phyloP scores from a whole-genome alignment of 2,797 vertebrate species.

The Xerus rutilus region DNA sequence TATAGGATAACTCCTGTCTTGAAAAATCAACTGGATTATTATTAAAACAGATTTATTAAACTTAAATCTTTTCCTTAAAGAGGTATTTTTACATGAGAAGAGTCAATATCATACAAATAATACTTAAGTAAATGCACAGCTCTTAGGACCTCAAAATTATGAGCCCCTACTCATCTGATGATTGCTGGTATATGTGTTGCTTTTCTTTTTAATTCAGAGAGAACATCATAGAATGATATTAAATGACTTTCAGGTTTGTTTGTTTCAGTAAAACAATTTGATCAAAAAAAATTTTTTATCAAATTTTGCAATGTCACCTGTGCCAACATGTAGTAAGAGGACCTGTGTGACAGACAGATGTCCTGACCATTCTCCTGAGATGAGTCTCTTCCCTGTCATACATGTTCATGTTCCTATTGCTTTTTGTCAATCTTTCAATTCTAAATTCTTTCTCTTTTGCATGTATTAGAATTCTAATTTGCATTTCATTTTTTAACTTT shows the following conservation, averaged over 20 bases:
- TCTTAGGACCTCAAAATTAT: background rate
- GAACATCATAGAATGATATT: background rate
- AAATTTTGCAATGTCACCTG: background rate
- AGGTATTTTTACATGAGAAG: background rate
- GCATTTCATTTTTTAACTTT: background rate
- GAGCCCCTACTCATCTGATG: background rate
- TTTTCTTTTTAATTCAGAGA: constrained; percentile 56
- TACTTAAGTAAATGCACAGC: background rate
- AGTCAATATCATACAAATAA: background rate
- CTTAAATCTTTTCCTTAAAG: background rate
- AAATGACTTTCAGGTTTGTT: background rate
- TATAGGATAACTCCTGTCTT: background rate
- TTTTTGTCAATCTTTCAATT: background rate
- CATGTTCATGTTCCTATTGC: background rate
- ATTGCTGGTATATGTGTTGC: background rate
- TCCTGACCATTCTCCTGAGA: background rate
- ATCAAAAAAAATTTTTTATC: background rate
- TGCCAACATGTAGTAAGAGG: background rate
- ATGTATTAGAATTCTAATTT: background rate
- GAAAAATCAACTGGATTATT: background rate
- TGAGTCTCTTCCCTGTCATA: background rate
- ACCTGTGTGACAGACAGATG: too few relatives aligned
- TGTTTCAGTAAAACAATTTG: background rate
- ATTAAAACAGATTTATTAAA: background rate
- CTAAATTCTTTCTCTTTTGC: background rate